Conservation (phyloP, 2,797 vertebrate genomes). For the Chaunax sp. region DNA sequence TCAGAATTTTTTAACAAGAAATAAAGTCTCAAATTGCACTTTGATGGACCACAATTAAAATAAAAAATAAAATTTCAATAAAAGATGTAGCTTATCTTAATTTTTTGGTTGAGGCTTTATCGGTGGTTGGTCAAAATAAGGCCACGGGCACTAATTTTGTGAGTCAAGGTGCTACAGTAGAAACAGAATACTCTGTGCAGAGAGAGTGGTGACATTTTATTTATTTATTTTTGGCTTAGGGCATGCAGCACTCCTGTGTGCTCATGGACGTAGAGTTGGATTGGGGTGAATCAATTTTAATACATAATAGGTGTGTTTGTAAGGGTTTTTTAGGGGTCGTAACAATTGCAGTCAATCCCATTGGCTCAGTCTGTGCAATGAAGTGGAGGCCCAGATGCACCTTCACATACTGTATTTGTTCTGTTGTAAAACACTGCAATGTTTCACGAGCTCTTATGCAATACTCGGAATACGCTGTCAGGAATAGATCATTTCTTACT, state of each 20-base stretch:
- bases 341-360: slow-evolving; percentile 28
- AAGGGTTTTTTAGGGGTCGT: slow-evolving; percentile 21
- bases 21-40: background rate
- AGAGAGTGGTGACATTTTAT: background rate
- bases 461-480: slow-evolving; percentile 5
- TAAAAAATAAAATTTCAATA: background rate
- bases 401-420: slow-evolving; percentile 15
- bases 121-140: background rate
- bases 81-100: background rate
- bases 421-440: slow-evolving; percentile 17
- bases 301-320: slow-evolving; percentile 27
- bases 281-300: slow-evolving; percentile 36
- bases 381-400: slow-evolving; percentile 1
- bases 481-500: background rate
- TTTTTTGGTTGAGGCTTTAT: background rate
- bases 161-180: background rate
- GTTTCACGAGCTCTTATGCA: background rate
- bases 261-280: background rate
- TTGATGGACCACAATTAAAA: background rate
- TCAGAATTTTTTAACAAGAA: background rate
- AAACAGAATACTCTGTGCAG: slow-evolving; percentile 2
- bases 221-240: background rate
- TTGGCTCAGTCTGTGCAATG: slow-evolving; percentile 10
- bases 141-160: background rate
- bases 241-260: background rate